Base-by-base conservation (phyloP, 1,140 invertebrate genomes). In the Ceratoteleas bidentatus region DNA sequence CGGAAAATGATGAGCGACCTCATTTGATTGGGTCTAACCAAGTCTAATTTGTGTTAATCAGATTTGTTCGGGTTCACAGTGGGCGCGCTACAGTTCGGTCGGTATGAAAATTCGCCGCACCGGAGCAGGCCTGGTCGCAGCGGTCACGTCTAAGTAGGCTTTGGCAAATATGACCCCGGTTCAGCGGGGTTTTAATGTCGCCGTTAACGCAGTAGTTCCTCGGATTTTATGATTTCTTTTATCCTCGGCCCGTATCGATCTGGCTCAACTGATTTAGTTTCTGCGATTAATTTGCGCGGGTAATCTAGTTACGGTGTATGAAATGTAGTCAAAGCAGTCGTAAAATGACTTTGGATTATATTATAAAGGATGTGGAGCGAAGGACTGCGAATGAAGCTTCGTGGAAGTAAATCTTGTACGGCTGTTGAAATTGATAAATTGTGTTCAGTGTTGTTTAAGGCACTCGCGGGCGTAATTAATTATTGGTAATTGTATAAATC, bases 1-100 rank as follows among this genome's bases (percentile, higher is more conserved):
- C 40, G 43, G 36, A 54, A 54, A 52, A 38, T 64, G 24, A 64
- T 64, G 50, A 52, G 34, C 38, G 3, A 64, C 52, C 43, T 34
- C 11, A 40, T 61, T 61, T 61, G 43, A 61, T 61, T 16, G 43
- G 16, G 16, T 10, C 38, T 60, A 33, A 60, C 9, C 57, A n/a
- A 49, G 43, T 34, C 7, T 49, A 40, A 61, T 61, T 61, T 40
- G 14, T 2, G 45, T 36, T 49, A 49, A 61, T 61, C 58, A 49
- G 32, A 49, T 61, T 47, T 32, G 24, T 61, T 49, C n/a, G 10
- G 40, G n/a, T 61, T 24, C 34, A 6, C 47, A 61, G 34, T 61
- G 14, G 58, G 14, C 34, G 49, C 33, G 8, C 24, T 49, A 34
- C 34, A 24, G 33, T 49, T 61, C 49, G 33, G 24, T 33, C 16